Percentiles rank a stretch among this genome's conserved stretches.
Conservation (phyloP, 2,888 invertebrate genomes). For the Gastrophysa polygoni region DNA sequence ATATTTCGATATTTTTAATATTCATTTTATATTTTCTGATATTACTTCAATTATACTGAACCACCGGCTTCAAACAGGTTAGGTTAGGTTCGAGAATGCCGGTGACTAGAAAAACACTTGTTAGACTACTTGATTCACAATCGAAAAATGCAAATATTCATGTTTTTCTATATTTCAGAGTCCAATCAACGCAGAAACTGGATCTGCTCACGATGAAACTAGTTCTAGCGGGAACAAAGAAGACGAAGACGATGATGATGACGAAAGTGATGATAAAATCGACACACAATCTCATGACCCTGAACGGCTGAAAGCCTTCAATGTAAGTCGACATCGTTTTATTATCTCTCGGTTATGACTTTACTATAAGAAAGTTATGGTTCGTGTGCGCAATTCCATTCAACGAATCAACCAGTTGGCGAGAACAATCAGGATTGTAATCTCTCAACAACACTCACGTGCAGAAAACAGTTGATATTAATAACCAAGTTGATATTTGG, state of each 20-base stretch:
- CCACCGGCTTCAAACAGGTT: too few species aligned
- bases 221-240: conserved; percentile 86
- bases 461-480: too few species aligned
- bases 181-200: conserved; percentile 69
- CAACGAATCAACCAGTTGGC: neutral
- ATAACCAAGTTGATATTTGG: too few species aligned
- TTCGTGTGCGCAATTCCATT: neutral
- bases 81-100: too few species aligned
- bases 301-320: conserved; percentile 93
- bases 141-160: too few species aligned
- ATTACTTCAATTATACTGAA: too few species aligned
- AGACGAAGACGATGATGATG: conserved; percentile 88
- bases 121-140: too few species aligned
- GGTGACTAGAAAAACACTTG: too few species aligned
- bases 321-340: conserved; percentile 66
- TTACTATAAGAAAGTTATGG: neutral
- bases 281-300: conserved; percentile 88
- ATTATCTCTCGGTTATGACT: neutral
- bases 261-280: conserved; percentile 89
- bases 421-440: too few species aligned
- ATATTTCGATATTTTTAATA: too few species aligned
- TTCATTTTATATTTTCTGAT: too few species aligned
- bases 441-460: too few species aligned
- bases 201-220: conserved; percentile 83
- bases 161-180: conserved; percentile 61